Base-by-base conservation (phyloP, 2,113 vertebrate genomes). In the Abramis brama region DNA sequence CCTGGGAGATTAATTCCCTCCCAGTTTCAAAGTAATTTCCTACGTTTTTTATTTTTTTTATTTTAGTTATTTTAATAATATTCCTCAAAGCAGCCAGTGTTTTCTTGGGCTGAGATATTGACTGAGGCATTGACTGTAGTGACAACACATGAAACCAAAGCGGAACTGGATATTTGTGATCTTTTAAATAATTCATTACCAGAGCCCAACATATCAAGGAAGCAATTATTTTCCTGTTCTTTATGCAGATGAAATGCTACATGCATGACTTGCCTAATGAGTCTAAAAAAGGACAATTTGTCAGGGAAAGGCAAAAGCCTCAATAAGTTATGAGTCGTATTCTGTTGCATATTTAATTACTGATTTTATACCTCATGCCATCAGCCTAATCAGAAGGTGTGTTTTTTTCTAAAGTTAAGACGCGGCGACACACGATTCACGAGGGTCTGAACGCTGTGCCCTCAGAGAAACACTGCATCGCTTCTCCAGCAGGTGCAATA, bases 401-500 rank as follows among this genome's bases (percentile, higher is more conserved):
- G n/a, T 55, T 52, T 77, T 75, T 75, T 60, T 19, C 52, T 39
- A 15, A 82, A 68, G 45, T 50, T 55, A 55, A 68, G 9, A 36
- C 17, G 0, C 43, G 1, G 79, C n/a, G 12, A 43, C 19, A 36
- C 30, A 0, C 2, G 36, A 79, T 80, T 80, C 84, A 71, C 47
- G 80, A 27, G 36, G n/a, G 45, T 71, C 9, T 82, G 30, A 27
- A 52, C 70, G 43, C 47, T 70, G 73, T 30, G 43, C 52, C 33
- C 73, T 82, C 78, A 13, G 47, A 85, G 71, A 30, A 25, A 27
- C 57, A 84, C 55, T 50, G 66, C 75, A 86, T 87, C 86, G 84
- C 79, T 86, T 76, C 73, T 78, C 68, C 39, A 27, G 45, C 84
- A 86, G 86, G 79, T 89, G 86, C 76, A 85, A 87, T 90, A 89